Evolutionary conservation across 2,888 invertebrate genomes (phyloP).

Genomic region (Mantis religiosa): DNA sequence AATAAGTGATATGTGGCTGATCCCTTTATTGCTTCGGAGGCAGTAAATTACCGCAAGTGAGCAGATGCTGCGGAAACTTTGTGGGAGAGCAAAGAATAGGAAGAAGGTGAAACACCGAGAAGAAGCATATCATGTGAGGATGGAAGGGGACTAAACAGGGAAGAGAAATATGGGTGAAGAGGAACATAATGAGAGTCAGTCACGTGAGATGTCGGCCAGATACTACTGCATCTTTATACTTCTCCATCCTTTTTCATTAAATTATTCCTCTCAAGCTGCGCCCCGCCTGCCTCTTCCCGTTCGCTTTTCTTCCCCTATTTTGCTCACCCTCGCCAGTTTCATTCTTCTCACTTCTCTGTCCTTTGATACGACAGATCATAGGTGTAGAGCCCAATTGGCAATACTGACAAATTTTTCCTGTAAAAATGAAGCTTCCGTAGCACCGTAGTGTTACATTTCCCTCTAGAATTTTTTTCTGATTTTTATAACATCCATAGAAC

Average conservation of each 20-base stretch:
- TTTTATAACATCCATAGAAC: no score
- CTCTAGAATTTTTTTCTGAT: no score
- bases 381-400: neutral
- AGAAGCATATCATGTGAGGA: neutral
- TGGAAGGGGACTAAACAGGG: conserved; percentile 17
- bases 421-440: neutral
- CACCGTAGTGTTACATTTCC: no score
- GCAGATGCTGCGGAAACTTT: conserved; percentile 31
- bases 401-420: neutral
- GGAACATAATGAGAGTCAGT: conserved; percentile 25
- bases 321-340: neutral
- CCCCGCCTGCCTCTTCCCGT: neutral
- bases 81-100: conserved; percentile 20
- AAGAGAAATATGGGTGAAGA: conserved; percentile 27
- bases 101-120: neutral
- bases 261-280: neutral
- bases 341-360: neutral
- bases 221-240: conserved; percentile 17
- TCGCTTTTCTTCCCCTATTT: neutral
- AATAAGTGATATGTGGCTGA: conserved; percentile 33
- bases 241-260: neutral
- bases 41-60: conserved; percentile 31
- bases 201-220: conserved; percentile 21
- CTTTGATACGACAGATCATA: neutral
- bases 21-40: conserved; percentile 32